Percentiles rank a stretch among this genome's conserved stretches.
These are phyloP conservation scores for Lucilia cuprina DNA, from an alignment of 1,140 invertebrate genomes.

Conservation along the genomic window DNA sequence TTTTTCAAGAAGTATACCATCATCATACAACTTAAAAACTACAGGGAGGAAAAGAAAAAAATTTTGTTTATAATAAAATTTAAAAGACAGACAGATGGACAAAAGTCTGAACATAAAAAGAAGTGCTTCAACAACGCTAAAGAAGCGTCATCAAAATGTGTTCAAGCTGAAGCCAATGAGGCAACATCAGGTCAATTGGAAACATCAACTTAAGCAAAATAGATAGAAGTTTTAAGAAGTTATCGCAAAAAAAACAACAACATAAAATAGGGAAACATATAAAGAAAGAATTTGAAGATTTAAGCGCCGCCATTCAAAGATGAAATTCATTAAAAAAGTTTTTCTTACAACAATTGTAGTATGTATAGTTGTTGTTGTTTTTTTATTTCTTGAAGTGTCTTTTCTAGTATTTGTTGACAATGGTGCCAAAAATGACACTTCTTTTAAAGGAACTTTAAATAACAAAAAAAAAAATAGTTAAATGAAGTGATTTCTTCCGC, in stretches of 20 bases:
- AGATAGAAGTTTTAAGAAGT: not conserved
- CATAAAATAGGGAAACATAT: not conserved
- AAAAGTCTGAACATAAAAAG: not conserved
- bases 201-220: not conserved
- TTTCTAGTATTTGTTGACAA: not conserved
- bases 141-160: not conserved
- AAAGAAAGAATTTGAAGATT: not conserved
- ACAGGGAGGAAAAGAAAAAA: not conserved
- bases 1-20: not conserved
- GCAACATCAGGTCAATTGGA: slow-evolving; percentile 23
- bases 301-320: slow-evolving; percentile 18
- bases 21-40: not conserved
- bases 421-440: not conserved
- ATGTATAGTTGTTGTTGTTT: not conserved
- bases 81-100: not conserved
- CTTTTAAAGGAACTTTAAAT: not conserved
- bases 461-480: too few relatives aligned
- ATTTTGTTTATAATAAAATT: slow-evolving; percentile 5
- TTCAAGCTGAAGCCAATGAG: slow-evolving; percentile 18
- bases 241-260: not conserved
- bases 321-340: slow-evolving; percentile 28
- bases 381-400: not conserved
- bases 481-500: too few relatives aligned
- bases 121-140: not conserved
- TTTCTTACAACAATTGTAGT: not conserved